Base-by-base conservation (phyloP, 2,797 vertebrate species). In the Chaunax sp. region DNA sequence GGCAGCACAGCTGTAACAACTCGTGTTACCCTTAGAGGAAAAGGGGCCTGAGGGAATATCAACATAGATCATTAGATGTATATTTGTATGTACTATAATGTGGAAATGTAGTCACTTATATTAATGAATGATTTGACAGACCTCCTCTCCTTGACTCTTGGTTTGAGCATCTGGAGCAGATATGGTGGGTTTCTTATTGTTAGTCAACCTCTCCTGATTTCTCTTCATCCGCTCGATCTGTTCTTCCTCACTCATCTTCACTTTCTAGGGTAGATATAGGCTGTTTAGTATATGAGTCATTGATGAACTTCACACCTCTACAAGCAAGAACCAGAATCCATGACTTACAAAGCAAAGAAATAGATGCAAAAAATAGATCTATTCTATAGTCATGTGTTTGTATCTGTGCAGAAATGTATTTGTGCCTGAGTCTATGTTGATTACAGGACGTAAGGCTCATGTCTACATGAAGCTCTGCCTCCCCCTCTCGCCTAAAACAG, bases 1-100 rank as follows among this genome's bases (percentile, higher is more conserved):
- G 94, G 94, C 28, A 95, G 84, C 14, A 93, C 85, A 2, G 92
- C 86, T 23, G 92, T 93, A 38, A 93, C 85, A 10, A 95, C 91
- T 1, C 90, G 82, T 0, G 92, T 93, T 64, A 95, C 88, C 64
- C 88, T 87, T 30, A 94, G 69, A 37, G 93, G 92, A 66, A 93
- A 90, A 2, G 82, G 91, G 9, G 85, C 63, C 86, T 89, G 19
- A 37, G 41, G 61, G 70, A 55, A 77, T 1, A 74, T 4, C 14
- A 44, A 18, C 23, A 25, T 22, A 16, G 25, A 63, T 64, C 8
- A 61, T 19, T 49, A 40, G 45, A 57, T 28, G 7, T 28, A 26
- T 16, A 23, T 35, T 19, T 4, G 14, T 26, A 9, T 10, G 28
- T 23, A 41, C 26, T 19, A 28, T 20, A 56, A 63, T 68, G 8